Evolutionary conservation across 2,888 invertebrate genomes (phyloP).

Genomic region (Drosophila fulvimacula): DNA sequence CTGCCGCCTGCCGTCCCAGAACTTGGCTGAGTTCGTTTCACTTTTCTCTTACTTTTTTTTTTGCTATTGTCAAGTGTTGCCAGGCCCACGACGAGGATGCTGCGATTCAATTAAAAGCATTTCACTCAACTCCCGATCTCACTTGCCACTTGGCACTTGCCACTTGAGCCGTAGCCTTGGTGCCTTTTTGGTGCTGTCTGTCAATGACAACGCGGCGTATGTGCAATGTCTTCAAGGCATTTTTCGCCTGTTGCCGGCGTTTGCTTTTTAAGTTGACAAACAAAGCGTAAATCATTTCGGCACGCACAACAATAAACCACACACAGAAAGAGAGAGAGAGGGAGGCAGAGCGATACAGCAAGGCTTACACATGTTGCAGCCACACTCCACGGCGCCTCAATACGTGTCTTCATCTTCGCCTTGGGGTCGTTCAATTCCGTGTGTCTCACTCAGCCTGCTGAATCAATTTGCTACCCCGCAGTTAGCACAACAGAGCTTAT

Average conservation of each 20-base stretch:
- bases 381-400: slow-evolving; percentile 55
- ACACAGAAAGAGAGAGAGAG: slow-evolving; percentile 30
- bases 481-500: slow-evolving; percentile 3
- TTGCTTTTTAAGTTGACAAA: slow-evolving; percentile 80
- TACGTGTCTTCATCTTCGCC: slow-evolving; percentile 14
- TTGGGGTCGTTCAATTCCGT: slow-evolving; percentile 5
- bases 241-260: slow-evolving; percentile 51
- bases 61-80: slow-evolving; percentile 71
- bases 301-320: slow-evolving; percentile 72
- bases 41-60: slow-evolving; percentile 3
- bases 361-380: slow-evolving; percentile 72
- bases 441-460: not conserved
- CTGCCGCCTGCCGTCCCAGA: not conserved
- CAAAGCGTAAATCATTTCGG: slow-evolving; percentile 80
- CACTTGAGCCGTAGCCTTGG: slow-evolving; percentile 30
- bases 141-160: not conserved
- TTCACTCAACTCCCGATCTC: slow-evolving; percentile 36
- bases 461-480: slow-evolving; percentile 9
- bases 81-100: slow-evolving; percentile 51
- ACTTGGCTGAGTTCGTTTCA: slow-evolving; percentile 14
- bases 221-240: slow-evolving; percentile 62
- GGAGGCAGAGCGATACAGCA: not conserved
- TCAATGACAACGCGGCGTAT: slow-evolving; percentile 74
- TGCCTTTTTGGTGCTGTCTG: slow-evolving; percentile 42
- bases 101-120: slow-evolving; percentile 76